Evolutionary conservation across 1,140 invertebrate genomes (phyloP), one percentile per base, ranked within the genome.

Genomic region (Meloidogyne hapla): DNA sequence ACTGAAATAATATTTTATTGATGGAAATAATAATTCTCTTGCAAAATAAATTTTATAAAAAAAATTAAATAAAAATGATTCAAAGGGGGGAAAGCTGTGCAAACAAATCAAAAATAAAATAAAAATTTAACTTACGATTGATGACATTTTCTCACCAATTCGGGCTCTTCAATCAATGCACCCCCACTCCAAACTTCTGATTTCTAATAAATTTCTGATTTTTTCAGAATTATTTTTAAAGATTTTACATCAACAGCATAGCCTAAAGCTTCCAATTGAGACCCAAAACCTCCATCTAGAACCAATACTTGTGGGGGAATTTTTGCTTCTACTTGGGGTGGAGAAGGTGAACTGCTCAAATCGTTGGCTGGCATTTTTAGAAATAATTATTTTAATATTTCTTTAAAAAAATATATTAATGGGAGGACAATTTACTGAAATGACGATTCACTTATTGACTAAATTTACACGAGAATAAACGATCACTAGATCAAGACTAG

Each of bases 71-170:
- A 23, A 40, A 18, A n/a, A n/a, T 2, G 25, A 13, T 28, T 28
- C n/a, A 23, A 13, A 12, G 0, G 2, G 28, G 69, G 38, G 13
- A 0, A 42, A n/a, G 18, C 15, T 28, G 18, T 28, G 21, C 18
- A 56, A 70, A 9, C n/a, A 62, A 23, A n/a, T n/a, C n/a, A n/a
- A 15, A 26, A 38, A 12, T 25, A 5, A 25, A 67, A 13, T 23
- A 33, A 25, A 26, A 70, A 8, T 5, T 71, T 18, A 75, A 76
- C 75, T 67, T 62, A 78, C 77, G 48, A 33, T 70, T 70, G 38
- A 45, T 78, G 77, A 40, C 69, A 79, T 48, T 78, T 68, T 8
- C 28, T 25, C 21, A 78, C 76, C 15, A 78, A 64, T 28, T 78
- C 75, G n/a, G 77, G 77, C 8, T 23, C 45, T 25, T 78, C 77